A percentile compares a stretch with the other conserved stretches of the same genome.
phyloP scores from a whole-genome alignment of 2,113 vertebrate genomes.

The Vulpes ferrilata region DNA sequence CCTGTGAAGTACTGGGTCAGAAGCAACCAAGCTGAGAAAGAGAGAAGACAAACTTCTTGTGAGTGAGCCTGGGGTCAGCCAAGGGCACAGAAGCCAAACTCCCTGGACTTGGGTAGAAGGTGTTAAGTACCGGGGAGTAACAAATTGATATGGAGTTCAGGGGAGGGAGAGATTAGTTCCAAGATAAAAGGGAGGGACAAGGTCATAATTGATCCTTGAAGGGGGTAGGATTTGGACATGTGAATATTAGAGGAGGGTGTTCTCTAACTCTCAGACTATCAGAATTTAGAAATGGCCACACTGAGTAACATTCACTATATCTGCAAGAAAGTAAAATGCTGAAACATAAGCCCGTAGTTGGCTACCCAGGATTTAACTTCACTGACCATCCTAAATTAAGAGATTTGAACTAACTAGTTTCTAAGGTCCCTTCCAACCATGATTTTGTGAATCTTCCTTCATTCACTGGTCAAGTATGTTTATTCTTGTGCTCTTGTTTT shows the following conservation, averaged over 20 bases:
- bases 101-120: background rate
- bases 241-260: background rate
- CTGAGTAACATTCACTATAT: background rate
- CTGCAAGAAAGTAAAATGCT: background rate
- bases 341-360: background rate
- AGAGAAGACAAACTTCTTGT: background rate
- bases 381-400: background rate
- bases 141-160: background rate
- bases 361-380: background rate
- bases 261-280: background rate
- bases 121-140: background rate
- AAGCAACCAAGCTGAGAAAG: slow-evolving; percentile 2
- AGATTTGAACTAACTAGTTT: background rate
- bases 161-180: background rate
- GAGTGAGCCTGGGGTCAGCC: background rate
- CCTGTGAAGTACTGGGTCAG: background rate
- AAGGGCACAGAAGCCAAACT: background rate
- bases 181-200: background rate
- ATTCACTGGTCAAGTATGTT: background rate
- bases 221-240: background rate
- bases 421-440: background rate
- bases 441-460: background rate
- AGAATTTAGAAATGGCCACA: slow-evolving; percentile 48
- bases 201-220: slow-evolving; percentile 14
- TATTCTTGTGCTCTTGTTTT: background rate